These are phyloP conservation scores for Xenopus tropicalis DNA, from an alignment of 2,113 vertebrate genomes.

Conservation along the genomic window UCB_Xtro_10.0 CM004444.2:107749001-107749500, in stretches of 20 bases:
- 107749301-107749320: slow-evolving; percentile 18
- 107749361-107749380: slow-evolving; percentile 9
- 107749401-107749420: not conserved
- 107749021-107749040: no score
- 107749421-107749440: slow-evolving; percentile 17
- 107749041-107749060: no score
- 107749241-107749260: not conserved
- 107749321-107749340: slow-evolving; percentile 9
- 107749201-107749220: no score
- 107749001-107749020: no score
- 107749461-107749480: slow-evolving; percentile 18
- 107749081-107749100: no score
- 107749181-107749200: no score
- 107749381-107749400: not conserved
- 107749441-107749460: slow-evolving; percentile 13
- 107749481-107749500: slow-evolving; percentile 21
- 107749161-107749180: no score
- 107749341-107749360: slow-evolving; percentile 31
- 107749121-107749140: no score
- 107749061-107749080: no score
- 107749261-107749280: slow-evolving; percentile 4
- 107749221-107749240: not conserved
- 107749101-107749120: no score
- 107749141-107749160: no score
- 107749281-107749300: slow-evolving; percentile 7